Percentiles rank a stretch among this genome's conserved stretches.
These are phyloP conservation scores for Onthophagus taurus DNA, from an alignment of 1,140 invertebrate species.

Conservation along the genomic window DNA sequence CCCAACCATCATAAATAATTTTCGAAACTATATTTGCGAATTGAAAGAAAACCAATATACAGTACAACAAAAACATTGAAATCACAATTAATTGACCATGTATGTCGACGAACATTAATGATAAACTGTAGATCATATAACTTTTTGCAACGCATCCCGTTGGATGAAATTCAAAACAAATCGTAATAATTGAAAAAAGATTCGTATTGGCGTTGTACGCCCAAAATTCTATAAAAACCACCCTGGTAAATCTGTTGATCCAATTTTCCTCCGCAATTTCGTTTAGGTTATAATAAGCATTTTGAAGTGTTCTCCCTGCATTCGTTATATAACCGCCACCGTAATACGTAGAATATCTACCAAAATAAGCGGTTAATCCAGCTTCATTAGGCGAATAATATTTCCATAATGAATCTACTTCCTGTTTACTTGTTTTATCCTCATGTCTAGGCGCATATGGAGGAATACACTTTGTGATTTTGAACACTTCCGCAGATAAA, in stretches of 20 bases:
- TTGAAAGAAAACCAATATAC: too few species aligned
- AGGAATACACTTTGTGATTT: neutral
- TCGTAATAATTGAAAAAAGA: conserved; percentile 5
- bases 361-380: conserved; percentile 9
- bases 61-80: too few species aligned
- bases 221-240: conserved; percentile 9
- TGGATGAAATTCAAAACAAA: conserved; percentile 10
- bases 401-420: too few species aligned
- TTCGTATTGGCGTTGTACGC: conserved; percentile 12
- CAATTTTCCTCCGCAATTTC: conserved; percentile 3
- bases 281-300: conserved; percentile 11
- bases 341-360: conserved; percentile 3
- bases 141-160: too few species aligned
- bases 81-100: too few species aligned
- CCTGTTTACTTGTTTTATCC: neutral
- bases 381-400: too few species aligned
- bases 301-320: conserved; percentile 7
- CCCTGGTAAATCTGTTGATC: conserved; percentile 4
- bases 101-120: too few species aligned
- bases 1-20: too few species aligned
- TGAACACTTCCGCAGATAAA: neutral
- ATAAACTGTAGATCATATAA: too few species aligned
- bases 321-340: conserved; percentile 6
- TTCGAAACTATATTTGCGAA: too few species aligned
- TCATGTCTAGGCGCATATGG: neutral